Evolutionary conservation across 2,797 vertebrate species (phyloP).

Genomic region (Holocentrus rufus): DNA sequence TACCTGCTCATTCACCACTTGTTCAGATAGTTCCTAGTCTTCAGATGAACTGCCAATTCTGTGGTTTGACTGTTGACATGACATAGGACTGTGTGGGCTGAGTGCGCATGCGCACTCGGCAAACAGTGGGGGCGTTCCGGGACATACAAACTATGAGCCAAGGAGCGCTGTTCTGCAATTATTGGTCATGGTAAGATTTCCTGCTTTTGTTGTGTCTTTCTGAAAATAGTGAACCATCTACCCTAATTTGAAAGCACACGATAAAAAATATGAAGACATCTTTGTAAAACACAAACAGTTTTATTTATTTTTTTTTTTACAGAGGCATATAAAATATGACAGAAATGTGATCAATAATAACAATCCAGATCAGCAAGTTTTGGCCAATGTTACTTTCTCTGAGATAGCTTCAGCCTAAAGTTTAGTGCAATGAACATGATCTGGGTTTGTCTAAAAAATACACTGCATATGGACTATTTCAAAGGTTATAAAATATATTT

Average conservation of each 20-base stretch:
- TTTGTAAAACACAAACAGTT: slow-evolving; percentile 14
- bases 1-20: slow-evolving; percentile 61
- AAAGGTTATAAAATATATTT: background rate
- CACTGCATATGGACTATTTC: background rate
- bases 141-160: background rate
- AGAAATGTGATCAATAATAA: slow-evolving; percentile 1
- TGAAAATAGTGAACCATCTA: background rate
- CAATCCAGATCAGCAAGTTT: slow-evolving; percentile 10
- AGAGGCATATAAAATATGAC: background rate
- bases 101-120: slow-evolving; percentile 62
- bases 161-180: too few species aligned
- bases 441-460: slow-evolving; percentile 11
- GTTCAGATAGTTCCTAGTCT: slow-evolving; percentile 47
- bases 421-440: slow-evolving; percentile 47
- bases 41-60: slow-evolving; percentile 36
- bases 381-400: background rate
- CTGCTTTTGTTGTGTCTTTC: background rate
- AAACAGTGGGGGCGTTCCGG: background rate
- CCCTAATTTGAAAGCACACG: too few species aligned
- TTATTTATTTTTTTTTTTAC: slow-evolving; percentile 19
- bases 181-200: too few species aligned
- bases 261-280: too few species aligned
- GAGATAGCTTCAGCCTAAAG: background rate
- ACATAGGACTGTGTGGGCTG: background rate
- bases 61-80: slow-evolving; percentile 48